A percentile compares a stretch with the other conserved stretches of the same genome.
Evolutionary conservation across 2,797 vertebrate species (phyloP).

Genomic region (Oryzias dopingdopingensis): DNA sequence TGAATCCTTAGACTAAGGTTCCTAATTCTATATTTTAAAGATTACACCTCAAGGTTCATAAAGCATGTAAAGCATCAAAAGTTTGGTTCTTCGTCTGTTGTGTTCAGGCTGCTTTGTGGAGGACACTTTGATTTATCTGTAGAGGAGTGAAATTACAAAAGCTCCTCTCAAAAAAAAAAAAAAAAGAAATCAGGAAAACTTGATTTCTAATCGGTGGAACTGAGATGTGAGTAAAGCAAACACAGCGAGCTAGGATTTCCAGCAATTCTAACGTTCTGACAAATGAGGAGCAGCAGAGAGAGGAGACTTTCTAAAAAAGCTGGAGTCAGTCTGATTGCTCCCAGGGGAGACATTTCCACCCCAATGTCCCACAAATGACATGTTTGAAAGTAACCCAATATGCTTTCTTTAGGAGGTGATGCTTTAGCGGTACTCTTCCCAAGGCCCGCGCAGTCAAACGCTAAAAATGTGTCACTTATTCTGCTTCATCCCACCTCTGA

Average conservation of each 20-base stretch:
- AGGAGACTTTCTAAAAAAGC: constrained; percentile 58
- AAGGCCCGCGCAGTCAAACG: constrained; percentile 39
- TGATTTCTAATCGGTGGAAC: constrained; percentile 65
- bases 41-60: no score
- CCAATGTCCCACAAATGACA: constrained; percentile 69
- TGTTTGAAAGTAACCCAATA: constrained; percentile 72
- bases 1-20: no score
- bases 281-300: constrained; percentile 59
- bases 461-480: constrained; percentile 28
- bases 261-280: constrained; percentile 54
- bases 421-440: constrained; percentile 56
- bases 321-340: constrained; percentile 74
- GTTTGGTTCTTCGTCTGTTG: not conserved
- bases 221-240: constrained; percentile 32
- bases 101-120: not conserved
- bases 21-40: no score
- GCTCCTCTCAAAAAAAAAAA: constrained; percentile 25
- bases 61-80: no score
- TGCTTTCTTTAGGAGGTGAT: constrained; percentile 67
- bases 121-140: constrained; percentile 35
- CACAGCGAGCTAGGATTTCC: constrained; percentile 41
- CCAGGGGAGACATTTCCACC: constrained; percentile 70
- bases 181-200: constrained; percentile 37
- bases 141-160: constrained; percentile 49
- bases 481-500: constrained; percentile 33